A percentile compares a stretch with the other conserved stretches of the same genome.
Evolutionary conservation across 2,797 vertebrate species (phyloP).

Genomic region (Ctenosaura bakeri): DNA sequence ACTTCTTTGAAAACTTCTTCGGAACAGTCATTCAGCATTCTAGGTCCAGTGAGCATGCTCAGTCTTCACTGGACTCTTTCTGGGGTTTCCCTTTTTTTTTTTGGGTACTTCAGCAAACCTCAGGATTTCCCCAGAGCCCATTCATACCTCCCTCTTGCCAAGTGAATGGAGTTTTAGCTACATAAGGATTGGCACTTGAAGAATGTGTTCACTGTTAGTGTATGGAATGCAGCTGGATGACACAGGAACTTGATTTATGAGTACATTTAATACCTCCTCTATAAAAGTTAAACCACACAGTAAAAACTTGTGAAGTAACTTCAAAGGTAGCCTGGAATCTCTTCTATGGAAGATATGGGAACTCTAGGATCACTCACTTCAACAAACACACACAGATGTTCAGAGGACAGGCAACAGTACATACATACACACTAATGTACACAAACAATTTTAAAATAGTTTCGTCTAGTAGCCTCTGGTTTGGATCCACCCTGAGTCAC

Average conservation of each 20-base stretch:
- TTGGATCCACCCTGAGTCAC: not conserved
- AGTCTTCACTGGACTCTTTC: not conserved
- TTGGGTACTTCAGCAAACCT: not conserved
- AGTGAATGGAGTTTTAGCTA: not conserved
- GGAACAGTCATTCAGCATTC: not conserved
- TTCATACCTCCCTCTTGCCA: not conserved
- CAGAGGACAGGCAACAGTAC: constrained; percentile 7
- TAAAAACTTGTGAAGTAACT: constrained; percentile 59
- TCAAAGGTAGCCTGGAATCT: constrained; percentile 70
- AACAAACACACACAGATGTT: not conserved
- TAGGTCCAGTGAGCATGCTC: not conserved
- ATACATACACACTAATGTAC: not conserved
- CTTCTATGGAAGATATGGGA: constrained; percentile 40
- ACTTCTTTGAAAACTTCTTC: too few species aligned
- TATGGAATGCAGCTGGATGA: constrained; percentile 38
- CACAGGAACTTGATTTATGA: constrained; percentile 41
- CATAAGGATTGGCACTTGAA: not conserved
- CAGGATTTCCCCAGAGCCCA: not conserved
- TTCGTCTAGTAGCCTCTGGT: constrained; percentile 53
- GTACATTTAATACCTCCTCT: constrained; percentile 36
- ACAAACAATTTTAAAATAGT: not conserved
- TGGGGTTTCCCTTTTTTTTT: not conserved
- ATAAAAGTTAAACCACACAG: constrained; percentile 45
- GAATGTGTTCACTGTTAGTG: not conserved
- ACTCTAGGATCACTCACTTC: constrained; percentile 54